A percentile compares a stretch with the other conserved stretches of the same genome.
These are phyloP conservation scores for Rhinichthys osculus DNA, from an alignment of 2,797 vertebrate genomes.

Conservation along the genomic window DNA sequence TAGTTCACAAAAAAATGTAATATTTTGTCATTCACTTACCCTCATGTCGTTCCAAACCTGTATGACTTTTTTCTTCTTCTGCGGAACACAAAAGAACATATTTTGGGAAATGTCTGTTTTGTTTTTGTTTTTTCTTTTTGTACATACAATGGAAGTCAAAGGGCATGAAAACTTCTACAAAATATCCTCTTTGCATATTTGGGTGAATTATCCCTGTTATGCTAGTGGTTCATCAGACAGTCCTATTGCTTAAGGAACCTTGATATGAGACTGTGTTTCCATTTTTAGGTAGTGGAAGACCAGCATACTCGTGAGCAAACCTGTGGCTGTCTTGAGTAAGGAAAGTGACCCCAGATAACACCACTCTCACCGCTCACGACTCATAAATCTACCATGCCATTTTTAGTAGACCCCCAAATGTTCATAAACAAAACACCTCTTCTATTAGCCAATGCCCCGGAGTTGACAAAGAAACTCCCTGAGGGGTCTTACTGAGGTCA, in stretches of 20 bases:
- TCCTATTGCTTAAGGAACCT: not conserved
- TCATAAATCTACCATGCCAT: constrained; percentile 50
- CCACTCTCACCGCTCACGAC: constrained; percentile 29
- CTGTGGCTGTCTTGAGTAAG: not conserved
- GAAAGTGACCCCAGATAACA: constrained; percentile 26
- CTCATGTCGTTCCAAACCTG: not conserved
- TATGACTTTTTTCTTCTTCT: not conserved
- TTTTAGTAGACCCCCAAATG: constrained; percentile 69
- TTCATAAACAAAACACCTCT: constrained; percentile 59
- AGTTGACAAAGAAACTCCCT: constrained; percentile 46
- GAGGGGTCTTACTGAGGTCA: constrained; percentile 66
- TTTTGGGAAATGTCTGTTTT: not conserved
- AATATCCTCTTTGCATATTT: not conserved
- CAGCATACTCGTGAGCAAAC: not conserved
- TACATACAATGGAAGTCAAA: not conserved
- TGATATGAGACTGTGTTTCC: too few relatives aligned
- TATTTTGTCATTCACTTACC: not conserved
- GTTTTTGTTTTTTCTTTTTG: too few relatives aligned
- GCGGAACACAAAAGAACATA: not conserved
- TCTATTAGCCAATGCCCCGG: constrained; percentile 58
- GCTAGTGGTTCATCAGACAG: not conserved
- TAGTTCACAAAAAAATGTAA: not conserved
- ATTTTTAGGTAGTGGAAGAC: not conserved
- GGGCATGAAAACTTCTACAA: not conserved
- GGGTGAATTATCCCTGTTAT: not conserved